Percentiles rank a stretch among this genome's conserved stretches.
Evolutionary conservation across 92 coral and sea anemone genomes (phyloP).

Genomic region (Metridium senile): DNA sequence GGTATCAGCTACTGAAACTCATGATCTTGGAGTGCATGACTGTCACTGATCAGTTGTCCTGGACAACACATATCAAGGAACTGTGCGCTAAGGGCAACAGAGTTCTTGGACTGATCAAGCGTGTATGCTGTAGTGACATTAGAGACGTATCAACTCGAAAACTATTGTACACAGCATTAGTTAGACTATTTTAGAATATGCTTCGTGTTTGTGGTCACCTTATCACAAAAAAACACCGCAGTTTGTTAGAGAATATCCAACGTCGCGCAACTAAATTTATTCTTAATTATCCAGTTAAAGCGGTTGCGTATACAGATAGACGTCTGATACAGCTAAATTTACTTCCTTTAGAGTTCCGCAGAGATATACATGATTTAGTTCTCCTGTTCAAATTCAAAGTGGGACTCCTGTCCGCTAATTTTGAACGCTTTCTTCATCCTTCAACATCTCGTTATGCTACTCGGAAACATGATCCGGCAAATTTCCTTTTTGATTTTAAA

Average conservation of each 20-base stretch:
- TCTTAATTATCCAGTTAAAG: slow-evolving; percentile 1
- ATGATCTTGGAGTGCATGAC: slow-evolving; percentile 33
- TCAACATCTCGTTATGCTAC: not conserved
- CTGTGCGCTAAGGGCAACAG: slow-evolving; percentile 10
- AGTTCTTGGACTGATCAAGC: slow-evolving; percentile 19
- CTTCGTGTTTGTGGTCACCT: slow-evolving; percentile 21
- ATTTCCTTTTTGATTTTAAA: not conserved
- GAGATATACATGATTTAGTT: slow-evolving; percentile 16
- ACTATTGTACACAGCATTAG: slow-evolving; percentile 14
- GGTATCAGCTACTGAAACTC: slow-evolving; percentile 9
- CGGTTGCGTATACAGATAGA: not conserved
- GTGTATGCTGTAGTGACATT: not conserved
- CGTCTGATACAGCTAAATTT: slow-evolving; percentile 2
- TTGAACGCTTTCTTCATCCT: not conserved
- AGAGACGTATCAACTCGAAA: not conserved
- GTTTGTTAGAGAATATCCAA: slow-evolving; percentile 11
- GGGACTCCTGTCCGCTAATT: not conserved
- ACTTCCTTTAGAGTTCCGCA: slow-evolving; percentile 8
- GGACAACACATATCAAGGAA: slow-evolving; percentile 15
- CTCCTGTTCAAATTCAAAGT: not conserved
- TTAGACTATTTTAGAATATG: slow-evolving; percentile 21
- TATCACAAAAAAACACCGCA: slow-evolving; percentile 16
- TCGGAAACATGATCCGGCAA: not conserved
- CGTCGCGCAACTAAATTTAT: slow-evolving; percentile 23
- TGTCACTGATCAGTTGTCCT: slow-evolving; percentile 29